Evolutionary conservation across 2,888 invertebrate species (phyloP), one percentile per base, ranked within the genome.

Genomic region (Ornithoptera alexandrae): DNA sequence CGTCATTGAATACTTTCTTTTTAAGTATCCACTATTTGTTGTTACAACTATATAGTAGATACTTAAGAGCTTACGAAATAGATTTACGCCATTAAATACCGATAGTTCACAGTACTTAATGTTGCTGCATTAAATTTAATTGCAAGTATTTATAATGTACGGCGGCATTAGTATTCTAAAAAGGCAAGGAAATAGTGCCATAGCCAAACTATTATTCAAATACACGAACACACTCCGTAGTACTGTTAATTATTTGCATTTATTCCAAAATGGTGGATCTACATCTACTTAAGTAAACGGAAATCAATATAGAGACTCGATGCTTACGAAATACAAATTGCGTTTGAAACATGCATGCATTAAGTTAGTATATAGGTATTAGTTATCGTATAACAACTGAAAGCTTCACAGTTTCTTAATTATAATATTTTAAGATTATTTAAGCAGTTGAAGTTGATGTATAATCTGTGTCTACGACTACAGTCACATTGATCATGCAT

Each of bases 231-330:
- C 58, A 53, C 42, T 62, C 24, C 22, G 39, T 22, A 22, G 63
- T 67, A 67, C 70, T 59, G 70, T 70, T 70, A 70, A 70, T 70
- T 63, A 67, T 70, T 66, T 67, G 70, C 62, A 67, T 67, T 63
- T 59, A 56, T 62, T 62, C 58, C 58, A 58, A 66, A 66, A 63
- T 62, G 22, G 65, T 61, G 65, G 50, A 56, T 22, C 36, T 30
- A n/a, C 42, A 46, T 62, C 20, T 62, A 69, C 20, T 56, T 24
- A 64, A 61, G 62, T 69, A 56, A 62, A 15, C 57, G 62, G 69
- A 69, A 57, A 69, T 36, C 65, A 15, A 64, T 60, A 64, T 68
- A 56, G 20, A 39, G 50, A 50, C 63, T 22, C 57, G 46, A 53
- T 53, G 18, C 53, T 53, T n/a, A 7, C 18, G 5, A 53, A 53